Evolutionary conservation across 2,113 vertebrate genomes (phyloP), one percentile per base, ranked within the genome.

Genomic region (Prionailurus bengalensis): DNA sequence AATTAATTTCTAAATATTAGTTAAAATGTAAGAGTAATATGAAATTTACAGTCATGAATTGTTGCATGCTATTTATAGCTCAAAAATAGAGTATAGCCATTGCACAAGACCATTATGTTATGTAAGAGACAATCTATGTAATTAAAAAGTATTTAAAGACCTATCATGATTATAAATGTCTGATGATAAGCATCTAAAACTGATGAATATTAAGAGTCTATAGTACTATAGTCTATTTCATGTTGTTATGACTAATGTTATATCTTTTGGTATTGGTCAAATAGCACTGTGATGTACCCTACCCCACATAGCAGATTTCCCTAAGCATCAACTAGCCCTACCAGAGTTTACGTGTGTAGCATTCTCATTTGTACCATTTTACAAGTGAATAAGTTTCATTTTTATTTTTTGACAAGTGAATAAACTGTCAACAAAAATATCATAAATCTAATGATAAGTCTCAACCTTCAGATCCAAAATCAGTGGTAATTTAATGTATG

Each of bases 231-330:
- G 58, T 61, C 58, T 61, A 23, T 21, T 15, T 31, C 42, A 23
- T 61, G 8, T 17, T 73, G 16, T 13, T 23, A 3, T 8, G 36
- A 19, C 12, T 45, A 45, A 3, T 2, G 14, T 25, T 78, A 2
- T 9, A 1, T n/a, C 36, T 33, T 10, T 45, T 36, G n/a, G 1
- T 29, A 5, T 74, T 42, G 33, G 1, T 90, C 11, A 45, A 15
- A 31, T 29, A n/a, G 51, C 13, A 21, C 61, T 55, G 2, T 48
- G 8, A 11, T 5, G 0, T 14, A 1, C 2, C 5, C 4, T 21
- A 53, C 0, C 6, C 33, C 17, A 4, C 7, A 3, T 12, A 36
- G 17, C 31, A 74, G 8, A 31, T 36, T 2, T 11, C 23, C 23
- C 7, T 58, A 29, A 36, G 33, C 3, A 3, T 66, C 19, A 19